Percentiles rank a stretch among this genome's conserved stretches.
Evolutionary conservation across 1,140 invertebrate genomes (phyloP).

Genomic region (Aethina tumida): DNA sequence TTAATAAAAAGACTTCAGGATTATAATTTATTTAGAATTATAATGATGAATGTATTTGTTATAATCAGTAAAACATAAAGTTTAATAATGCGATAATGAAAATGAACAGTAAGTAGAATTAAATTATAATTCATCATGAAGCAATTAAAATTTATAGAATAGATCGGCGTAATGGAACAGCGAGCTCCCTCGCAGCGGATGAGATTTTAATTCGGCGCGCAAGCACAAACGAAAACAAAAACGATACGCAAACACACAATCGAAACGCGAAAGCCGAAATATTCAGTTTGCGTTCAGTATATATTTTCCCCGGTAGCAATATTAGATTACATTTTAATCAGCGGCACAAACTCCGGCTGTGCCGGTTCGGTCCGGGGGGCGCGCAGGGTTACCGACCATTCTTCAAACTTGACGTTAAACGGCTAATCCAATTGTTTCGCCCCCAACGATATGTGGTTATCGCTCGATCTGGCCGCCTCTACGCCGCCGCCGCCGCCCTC

Average conservation of each 20-base stretch:
- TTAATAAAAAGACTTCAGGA: no score
- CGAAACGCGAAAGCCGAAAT: conserved; percentile 29
- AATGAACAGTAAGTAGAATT: no score
- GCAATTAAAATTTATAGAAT: no score
- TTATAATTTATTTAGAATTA: no score
- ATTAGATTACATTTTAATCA: conserved; percentile 40
- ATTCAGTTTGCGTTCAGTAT: conserved; percentile 26
- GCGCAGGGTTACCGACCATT: conserved; percentile 36
- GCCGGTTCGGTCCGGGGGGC: conserved; percentile 23
- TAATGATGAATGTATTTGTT: no score
- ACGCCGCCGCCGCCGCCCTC: conserved; percentile 4
- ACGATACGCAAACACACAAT: conserved; percentile 28
- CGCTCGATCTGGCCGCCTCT: conserved; percentile 26
- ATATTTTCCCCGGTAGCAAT: conserved; percentile 34
- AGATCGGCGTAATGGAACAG: no score
- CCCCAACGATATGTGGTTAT: conserved; percentile 36
- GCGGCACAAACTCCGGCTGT: conserved; percentile 13
- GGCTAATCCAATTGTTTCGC: conserved; percentile 37
- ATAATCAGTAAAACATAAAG: no score
- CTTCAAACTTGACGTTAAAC: conserved; percentile 38
- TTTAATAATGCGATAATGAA: no score
- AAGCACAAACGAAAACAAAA: conserved; percentile 27
- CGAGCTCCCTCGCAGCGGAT: conserved; percentile 23
- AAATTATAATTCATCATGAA: no score
- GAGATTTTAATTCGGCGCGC: conserved; percentile 28